phyloP scores from a whole-genome alignment of 1,140 invertebrate genomes.

The Phortica variegata region DNA sequence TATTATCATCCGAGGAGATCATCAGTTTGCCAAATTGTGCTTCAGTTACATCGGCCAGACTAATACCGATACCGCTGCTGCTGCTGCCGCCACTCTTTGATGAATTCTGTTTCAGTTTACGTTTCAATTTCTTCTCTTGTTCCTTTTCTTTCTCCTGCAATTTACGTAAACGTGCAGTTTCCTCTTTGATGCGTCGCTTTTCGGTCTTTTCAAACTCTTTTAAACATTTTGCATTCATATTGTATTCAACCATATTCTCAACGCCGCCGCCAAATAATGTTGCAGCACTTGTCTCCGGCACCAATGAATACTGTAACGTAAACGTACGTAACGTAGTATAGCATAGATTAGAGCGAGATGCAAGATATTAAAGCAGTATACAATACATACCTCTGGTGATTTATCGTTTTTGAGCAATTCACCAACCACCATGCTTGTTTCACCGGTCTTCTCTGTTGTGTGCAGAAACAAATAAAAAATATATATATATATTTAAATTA shows the following conservation, averaged over 20 bases:
- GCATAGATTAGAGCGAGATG: too few species aligned
- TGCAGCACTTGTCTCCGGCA: constrained; percentile 59
- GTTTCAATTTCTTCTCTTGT: constrained; percentile 73
- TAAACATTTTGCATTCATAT: constrained; percentile 68
- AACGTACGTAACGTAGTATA: not conserved
- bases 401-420: constrained; percentile 59
- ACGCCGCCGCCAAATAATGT: constrained; percentile 60
- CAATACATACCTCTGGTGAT: constrained; percentile 65
- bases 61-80: too few species aligned
- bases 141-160: constrained; percentile 72
- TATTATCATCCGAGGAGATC: constrained; percentile 78
- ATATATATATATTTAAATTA: not conserved
- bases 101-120: constrained; percentile 63
- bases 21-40: constrained; percentile 61
- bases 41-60: constrained; percentile 45
- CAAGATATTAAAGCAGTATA: not conserved
- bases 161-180: constrained; percentile 65
- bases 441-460: constrained; percentile 31
- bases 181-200: constrained; percentile 73
- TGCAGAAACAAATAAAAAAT: not conserved
- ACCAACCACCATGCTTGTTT: constrained; percentile 24
- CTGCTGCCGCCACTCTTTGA: constrained; percentile 44
- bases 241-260: constrained; percentile 65
- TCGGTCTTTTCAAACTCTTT: constrained; percentile 79
- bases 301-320: constrained; percentile 61